Conservation (phyloP, 2,113 vertebrate genomes). For the Tragelaphus strepsiceros region DNA sequence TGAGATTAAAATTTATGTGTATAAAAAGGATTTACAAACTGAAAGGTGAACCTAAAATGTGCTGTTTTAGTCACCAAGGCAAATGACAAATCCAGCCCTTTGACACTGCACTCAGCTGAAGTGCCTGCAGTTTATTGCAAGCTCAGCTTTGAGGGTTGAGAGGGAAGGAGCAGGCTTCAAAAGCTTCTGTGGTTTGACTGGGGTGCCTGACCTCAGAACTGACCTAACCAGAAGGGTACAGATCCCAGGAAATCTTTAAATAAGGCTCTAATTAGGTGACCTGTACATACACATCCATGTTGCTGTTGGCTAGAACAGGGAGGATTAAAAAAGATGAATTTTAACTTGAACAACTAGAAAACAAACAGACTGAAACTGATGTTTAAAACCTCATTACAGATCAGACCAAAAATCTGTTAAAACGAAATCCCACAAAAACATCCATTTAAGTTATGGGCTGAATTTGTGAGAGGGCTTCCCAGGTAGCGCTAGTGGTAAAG, state of each 20-base stretch:
- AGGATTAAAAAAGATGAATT: neutral
- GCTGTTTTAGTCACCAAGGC: neutral
- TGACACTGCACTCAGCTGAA: neutral
- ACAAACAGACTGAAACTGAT: neutral
- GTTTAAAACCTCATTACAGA: neutral
- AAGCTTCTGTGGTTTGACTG: neutral
- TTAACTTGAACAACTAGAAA: neutral
- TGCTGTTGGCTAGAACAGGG: neutral
- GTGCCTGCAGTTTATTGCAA: neutral
- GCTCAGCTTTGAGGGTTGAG: neutral
- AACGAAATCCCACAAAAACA: neutral
- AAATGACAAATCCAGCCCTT: neutral
- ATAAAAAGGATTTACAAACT: conserved; percentile 30
- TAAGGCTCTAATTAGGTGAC: neutral
- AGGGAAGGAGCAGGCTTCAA: neutral
- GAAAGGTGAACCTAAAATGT: neutral
- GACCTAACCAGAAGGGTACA: neutral
- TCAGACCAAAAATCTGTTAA: neutral
- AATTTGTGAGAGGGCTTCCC: neutral
- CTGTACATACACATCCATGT: neutral
- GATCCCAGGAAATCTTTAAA: neutral
- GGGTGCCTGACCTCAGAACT: neutral
- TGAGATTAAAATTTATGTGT: conserved; percentile 26
- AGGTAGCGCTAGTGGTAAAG: neutral
- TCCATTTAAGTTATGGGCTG: neutral